These are phyloP conservation scores for Glyptemys insculpta DNA, from an alignment of 2,797 vertebrate genomes.

Conservation along the genomic window DNA sequence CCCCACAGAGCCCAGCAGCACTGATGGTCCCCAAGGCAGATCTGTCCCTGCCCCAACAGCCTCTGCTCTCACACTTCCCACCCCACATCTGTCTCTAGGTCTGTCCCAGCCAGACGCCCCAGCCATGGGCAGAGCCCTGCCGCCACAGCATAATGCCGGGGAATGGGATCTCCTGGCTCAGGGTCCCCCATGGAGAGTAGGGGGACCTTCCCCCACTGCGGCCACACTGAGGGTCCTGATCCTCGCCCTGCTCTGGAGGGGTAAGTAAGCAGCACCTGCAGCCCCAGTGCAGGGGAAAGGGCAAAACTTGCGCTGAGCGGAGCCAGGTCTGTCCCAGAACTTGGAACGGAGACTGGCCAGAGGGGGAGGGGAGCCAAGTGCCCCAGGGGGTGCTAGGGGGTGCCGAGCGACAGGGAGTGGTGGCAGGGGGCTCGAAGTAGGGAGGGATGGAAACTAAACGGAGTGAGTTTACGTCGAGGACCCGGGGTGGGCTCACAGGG, in stretches of 20 bases:
- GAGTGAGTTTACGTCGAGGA: too few relatives aligned
- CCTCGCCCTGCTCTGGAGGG: background rate
- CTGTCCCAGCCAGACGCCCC: background rate
- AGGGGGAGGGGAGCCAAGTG: background rate
- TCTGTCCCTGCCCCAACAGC: too few relatives aligned
- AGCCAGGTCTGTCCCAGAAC: background rate
- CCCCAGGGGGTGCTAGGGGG: background rate
- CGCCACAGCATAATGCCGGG: fast-evolving
- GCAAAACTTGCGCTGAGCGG: background rate
- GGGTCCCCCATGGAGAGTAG: fast-evolving
- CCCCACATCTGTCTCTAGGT: background rate
- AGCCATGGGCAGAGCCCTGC: background rate
- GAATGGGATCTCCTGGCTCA: background rate
- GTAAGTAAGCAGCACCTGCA: background rate
- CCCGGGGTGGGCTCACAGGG: too few relatives aligned
- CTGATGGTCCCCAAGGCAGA: too few relatives aligned
- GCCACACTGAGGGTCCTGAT: background rate
- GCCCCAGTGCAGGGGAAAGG: too few relatives aligned
- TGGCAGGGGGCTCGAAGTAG: background rate
- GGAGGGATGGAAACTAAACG: too few relatives aligned
- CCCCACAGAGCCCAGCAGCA: background rate
- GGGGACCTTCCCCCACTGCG: background rate
- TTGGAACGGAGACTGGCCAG: background rate
- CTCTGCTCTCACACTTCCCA: background rate
- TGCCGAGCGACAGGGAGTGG: fast-evolving